phyloP scores from a whole-genome alignment of 2,797 vertebrate species.

The Xenentodon cancila region DNA sequence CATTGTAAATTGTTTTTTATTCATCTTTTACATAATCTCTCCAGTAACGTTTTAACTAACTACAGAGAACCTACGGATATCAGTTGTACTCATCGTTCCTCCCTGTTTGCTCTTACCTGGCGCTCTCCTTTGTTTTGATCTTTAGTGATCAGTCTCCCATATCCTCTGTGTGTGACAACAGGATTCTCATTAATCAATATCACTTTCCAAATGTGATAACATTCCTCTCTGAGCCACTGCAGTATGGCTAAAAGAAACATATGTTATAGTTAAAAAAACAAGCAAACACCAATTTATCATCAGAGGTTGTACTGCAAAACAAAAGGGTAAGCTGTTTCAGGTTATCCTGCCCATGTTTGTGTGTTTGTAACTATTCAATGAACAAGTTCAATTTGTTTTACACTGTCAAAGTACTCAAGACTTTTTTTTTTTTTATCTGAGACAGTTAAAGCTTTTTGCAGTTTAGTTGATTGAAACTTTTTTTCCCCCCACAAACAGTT shows the following conservation, averaged over 20 bases:
- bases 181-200: slow-evolving; percentile 77
- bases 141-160: slow-evolving; percentile 67
- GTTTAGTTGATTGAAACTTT: slow-evolving; percentile 25
- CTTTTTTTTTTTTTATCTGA: neutral
- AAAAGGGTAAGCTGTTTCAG: neutral
- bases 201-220: slow-evolving; percentile 69
- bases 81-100: slow-evolving; percentile 73
- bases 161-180: slow-evolving; percentile 64
- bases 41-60: slow-evolving; percentile 57
- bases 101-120: slow-evolving; percentile 64
- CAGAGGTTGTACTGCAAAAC: slow-evolving; percentile 17
- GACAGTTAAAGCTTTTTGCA: slow-evolving; percentile 2
- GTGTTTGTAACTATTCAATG: neutral
- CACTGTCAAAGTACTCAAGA: neutral
- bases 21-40: slow-evolving; percentile 52
- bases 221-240: slow-evolving; percentile 64
- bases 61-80: slow-evolving; percentile 62
- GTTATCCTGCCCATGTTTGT: neutral
- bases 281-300: slow-evolving; percentile 28
- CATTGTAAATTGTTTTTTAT: slow-evolving; percentile 17
- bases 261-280: slow-evolving; percentile 38
- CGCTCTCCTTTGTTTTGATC: slow-evolving; percentile 71
- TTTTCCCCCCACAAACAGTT: slow-evolving; percentile 15
- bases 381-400: neutral
- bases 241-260: slow-evolving; percentile 57